Evolutionary conservation across 2,797 vertebrate genomes (phyloP).

Genomic region (Odontamblyopus lacepedii): DNA sequence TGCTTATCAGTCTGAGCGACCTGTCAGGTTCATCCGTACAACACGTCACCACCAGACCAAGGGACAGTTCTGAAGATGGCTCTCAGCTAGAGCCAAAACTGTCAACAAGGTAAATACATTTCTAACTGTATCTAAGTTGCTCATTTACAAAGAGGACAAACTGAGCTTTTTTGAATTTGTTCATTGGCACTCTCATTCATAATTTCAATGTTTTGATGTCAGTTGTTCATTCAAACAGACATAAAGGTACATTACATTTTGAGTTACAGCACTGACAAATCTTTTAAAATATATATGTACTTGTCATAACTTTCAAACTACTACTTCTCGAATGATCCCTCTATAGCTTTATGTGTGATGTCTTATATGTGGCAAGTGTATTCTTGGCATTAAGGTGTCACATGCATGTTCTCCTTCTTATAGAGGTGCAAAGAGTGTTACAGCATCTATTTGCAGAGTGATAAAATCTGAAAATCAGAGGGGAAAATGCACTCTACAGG

Average conservation of each 20-base stretch:
- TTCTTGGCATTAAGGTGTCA: slow-evolving; percentile 5
- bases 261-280: not conserved
- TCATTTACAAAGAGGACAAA: no score
- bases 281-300: not conserved
- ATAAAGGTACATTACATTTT: not conserved
- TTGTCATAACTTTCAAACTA: not conserved
- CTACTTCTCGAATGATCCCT: not conserved
- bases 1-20: no score
- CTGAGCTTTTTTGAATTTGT: no score
- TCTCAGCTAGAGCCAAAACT: no score
- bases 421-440: slow-evolving; percentile 5
- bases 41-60: no score
- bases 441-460: slow-evolving; percentile 4
- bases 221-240: not conserved
- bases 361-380: not conserved
- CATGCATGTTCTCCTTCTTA: not conserved
- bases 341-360: not conserved
- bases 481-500: not conserved
- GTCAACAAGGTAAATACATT: no score
- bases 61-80: no score
- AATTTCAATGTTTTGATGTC: not conserved
- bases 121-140: no score
- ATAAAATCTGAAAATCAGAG: not conserved
- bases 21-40: no score
- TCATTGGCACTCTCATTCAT: no score